A percentile compares a stretch with the other conserved stretches of the same genome.
Conservation (phyloP, 2,113 vertebrate genomes). For the Sakesphorus luctuosus region DNA sequence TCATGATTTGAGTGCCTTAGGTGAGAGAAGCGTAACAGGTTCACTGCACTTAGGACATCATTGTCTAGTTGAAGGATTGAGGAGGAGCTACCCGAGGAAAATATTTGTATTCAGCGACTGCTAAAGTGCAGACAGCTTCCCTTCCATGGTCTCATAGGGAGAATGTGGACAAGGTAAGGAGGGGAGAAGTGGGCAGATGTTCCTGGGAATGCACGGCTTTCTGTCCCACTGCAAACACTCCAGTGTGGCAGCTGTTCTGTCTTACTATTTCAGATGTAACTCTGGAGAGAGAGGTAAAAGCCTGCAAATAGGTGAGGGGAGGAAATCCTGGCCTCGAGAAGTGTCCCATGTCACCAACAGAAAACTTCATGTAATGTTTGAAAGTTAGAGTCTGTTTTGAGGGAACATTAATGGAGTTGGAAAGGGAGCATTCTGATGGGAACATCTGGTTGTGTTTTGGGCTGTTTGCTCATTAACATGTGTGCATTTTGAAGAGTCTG, state of each 20-base stretch:
- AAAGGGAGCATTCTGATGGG: background rate
- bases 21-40: background rate
- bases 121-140: background rate
- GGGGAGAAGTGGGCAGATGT: background rate
- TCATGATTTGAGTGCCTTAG: background rate
- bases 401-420: background rate
- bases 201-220: background rate
- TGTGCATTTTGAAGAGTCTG: background rate
- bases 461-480: background rate
- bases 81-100: constrained; percentile 8
- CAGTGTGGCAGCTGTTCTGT: background rate
- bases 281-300: background rate
- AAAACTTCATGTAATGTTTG: background rate
- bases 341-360: background rate
- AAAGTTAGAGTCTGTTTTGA: background rate
- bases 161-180: background rate
- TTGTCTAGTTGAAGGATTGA: background rate
- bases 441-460: background rate
- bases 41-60: background rate
- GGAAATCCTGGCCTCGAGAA: background rate
- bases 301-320: background rate
- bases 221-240: background rate
- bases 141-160: background rate
- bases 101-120: background rate
- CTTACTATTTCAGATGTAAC: background rate